These are phyloP conservation scores for Pheucticus melanocephalus DNA, from an alignment of 2,113 vertebrate species.

Conservation along the genomic window DNA sequence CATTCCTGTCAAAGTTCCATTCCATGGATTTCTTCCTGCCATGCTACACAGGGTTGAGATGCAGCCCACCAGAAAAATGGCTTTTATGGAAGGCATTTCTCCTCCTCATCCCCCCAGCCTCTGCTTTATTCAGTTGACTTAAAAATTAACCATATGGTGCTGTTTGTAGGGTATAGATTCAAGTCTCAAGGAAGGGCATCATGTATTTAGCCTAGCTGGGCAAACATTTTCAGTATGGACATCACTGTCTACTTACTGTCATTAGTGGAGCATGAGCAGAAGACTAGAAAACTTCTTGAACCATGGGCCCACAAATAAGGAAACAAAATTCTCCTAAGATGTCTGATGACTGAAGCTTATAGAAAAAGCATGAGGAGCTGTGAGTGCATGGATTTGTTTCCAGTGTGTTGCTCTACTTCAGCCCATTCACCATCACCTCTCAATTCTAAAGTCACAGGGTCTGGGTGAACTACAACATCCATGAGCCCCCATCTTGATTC, in stretches of 20 bases:
- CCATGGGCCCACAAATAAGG: background rate
- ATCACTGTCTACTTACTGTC: slow-evolving; percentile 31
- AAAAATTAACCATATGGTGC: slow-evolving; percentile 76
- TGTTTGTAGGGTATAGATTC: slow-evolving; percentile 66
- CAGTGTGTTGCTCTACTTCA: background rate
- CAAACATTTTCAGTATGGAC: slow-evolving; percentile 50
- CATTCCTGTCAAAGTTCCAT: background rate
- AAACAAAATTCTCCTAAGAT: background rate
- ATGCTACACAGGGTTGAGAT: background rate
- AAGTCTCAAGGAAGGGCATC: slow-evolving; percentile 61
- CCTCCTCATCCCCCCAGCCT: slow-evolving; percentile 52
- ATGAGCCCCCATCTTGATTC: background rate
- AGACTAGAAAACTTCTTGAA: background rate
- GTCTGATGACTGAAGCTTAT: background rate
- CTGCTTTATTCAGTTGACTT: slow-evolving; percentile 77
- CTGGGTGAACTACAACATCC: background rate
- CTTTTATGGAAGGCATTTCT: background rate
- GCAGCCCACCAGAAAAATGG: background rate
- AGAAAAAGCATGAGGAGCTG: background rate
- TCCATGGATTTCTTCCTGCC: background rate
- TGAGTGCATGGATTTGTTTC: background rate
- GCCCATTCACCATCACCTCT: background rate
- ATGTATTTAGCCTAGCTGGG: slow-evolving; percentile 65
- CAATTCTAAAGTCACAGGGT: background rate
- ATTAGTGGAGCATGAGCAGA: background rate